phyloP scores from a whole-genome alignment of 2,888 invertebrate species.

The Nomada fucata region DNA sequence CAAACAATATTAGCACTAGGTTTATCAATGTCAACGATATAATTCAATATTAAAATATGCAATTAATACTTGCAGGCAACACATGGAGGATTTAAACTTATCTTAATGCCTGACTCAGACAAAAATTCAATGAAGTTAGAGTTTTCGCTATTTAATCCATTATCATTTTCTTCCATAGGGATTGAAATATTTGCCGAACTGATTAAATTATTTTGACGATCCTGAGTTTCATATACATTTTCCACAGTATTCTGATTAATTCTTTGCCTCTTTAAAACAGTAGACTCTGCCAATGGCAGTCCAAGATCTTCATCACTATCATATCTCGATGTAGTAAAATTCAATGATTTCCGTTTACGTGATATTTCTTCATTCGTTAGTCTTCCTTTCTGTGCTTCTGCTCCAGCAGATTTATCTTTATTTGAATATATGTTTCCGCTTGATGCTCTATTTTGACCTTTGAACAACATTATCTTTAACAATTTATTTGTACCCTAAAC shows the following conservation, averaged over 20 bases:
- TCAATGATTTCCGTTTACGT: slow-evolving; percentile 48
- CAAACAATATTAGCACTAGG: background rate
- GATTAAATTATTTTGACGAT: background rate
- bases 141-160: slow-evolving; percentile 7
- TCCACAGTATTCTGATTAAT: slow-evolving; percentile 9
- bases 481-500: background rate
- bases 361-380: slow-evolving; percentile 1
- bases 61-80: slow-evolving; percentile 61
- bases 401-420: background rate
- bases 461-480: slow-evolving; percentile 2
- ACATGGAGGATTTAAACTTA: slow-evolving; percentile 68
- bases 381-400: slow-evolving; percentile 8
- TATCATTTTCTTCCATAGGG: background rate
- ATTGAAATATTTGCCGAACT: slow-evolving; percentile 12
- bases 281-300: slow-evolving; percentile 39
- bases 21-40: background rate
- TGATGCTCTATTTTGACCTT: slow-evolving; percentile 20
- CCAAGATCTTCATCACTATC: slow-evolving; percentile 46
- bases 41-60: background rate
- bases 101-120: slow-evolving; percentile 71
- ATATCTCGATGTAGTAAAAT: background rate
- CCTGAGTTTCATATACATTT: background rate
- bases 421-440: slow-evolving; percentile 8
- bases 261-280: slow-evolving; percentile 39
- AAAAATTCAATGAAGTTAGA: slow-evolving; percentile 72